Conservation (phyloP, 2,888 invertebrate species). For the Dicyrtoma fusca region DNA sequence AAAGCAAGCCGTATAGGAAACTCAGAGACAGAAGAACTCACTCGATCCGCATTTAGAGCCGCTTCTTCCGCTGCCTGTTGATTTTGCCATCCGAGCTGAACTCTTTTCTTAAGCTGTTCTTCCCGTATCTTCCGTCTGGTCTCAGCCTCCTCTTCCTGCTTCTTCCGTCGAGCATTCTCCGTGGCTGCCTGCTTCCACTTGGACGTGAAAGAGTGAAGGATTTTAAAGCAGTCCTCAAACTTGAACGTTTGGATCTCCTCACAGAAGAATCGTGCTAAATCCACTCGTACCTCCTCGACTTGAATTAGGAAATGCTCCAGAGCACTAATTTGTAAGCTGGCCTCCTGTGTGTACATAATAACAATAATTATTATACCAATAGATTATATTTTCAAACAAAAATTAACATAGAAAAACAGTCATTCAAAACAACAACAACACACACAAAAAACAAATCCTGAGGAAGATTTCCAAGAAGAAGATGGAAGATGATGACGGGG, state of each 20-base stretch:
- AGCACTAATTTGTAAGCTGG: conserved; percentile 76
- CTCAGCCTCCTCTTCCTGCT: conserved; percentile 84
- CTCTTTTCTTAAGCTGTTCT: conserved; percentile 62
- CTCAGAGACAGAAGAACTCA: conserved; percentile 33
- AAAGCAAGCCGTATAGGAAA: too few species aligned
- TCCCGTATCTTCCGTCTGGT: conserved; percentile 75
- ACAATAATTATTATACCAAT: not conserved
- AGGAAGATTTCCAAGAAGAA: not conserved
- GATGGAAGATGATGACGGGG: not conserved
- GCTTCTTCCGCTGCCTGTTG: conserved; percentile 46
- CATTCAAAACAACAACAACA: too few species aligned
- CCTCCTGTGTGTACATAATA: conserved; percentile 64
- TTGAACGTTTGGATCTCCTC: conserved; percentile 88
- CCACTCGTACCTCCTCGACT: conserved; percentile 76
- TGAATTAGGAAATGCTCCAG: conserved; percentile 80
- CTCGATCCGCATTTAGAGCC: conserved; percentile 45
- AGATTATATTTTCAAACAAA: not conserved
- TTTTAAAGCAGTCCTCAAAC: conserved; percentile 90
- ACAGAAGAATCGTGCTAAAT: conserved; percentile 90
- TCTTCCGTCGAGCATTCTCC: conserved; percentile 81
- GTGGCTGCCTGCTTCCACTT: conserved; percentile 81
- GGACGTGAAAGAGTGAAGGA: conserved; percentile 84
- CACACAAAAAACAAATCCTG: not conserved
- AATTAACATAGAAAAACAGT: conserved; percentile 6
- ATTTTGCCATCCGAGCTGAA: conserved; percentile 56